Evolutionary conservation across 2,888 invertebrate species (phyloP).

Genomic region (Drosophila nr. medialis): DNA sequence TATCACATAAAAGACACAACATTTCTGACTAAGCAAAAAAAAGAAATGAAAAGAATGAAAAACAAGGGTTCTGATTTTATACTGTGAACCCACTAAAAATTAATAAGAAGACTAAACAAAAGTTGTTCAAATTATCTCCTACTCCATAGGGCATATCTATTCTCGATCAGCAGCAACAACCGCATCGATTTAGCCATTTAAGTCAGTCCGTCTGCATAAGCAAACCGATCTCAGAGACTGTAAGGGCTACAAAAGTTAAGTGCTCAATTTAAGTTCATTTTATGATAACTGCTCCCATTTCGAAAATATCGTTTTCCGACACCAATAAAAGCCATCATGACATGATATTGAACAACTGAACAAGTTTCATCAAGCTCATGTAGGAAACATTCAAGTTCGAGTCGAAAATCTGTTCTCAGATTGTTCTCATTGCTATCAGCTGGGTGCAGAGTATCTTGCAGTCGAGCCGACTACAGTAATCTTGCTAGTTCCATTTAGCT

Average conservation of each 20-base stretch:
- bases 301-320: neutral
- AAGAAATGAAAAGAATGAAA: neutral
- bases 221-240: neutral
- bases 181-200: neutral
- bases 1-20: neutral
- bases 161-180: neutral
- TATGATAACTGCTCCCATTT: neutral
- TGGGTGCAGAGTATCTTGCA: neutral
- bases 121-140: neutral
- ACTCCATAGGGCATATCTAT: neutral
- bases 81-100: neutral
- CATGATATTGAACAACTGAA: neutral
- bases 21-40: slow-evolving; percentile 24
- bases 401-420: neutral
- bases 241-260: neutral
- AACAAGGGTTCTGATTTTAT: neutral
- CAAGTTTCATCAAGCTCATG: neutral
- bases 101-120: neutral
- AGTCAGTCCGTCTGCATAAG: no score
- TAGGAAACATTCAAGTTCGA: neutral
- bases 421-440: neutral
- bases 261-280: neutral
- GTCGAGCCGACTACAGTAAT: neutral
- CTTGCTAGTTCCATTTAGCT: neutral
- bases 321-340: neutral